Evolutionary conservation across 2,888 invertebrate species (phyloP), one percentile per base, ranked within the genome.

Genomic region (Nomada goodeniana): DNA sequence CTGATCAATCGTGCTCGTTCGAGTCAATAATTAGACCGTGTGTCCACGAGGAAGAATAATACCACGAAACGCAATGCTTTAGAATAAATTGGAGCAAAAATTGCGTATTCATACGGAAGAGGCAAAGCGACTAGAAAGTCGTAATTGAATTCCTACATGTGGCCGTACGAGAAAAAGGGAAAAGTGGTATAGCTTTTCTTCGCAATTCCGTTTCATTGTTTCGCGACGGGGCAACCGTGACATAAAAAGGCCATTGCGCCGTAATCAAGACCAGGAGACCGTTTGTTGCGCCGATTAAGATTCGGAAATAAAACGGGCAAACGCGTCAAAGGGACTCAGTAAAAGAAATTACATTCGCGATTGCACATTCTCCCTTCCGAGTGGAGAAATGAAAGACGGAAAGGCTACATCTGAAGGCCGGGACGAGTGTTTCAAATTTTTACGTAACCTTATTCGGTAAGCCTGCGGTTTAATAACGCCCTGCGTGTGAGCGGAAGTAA

Each of bases 171-270:
- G 64, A 53, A n/a, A 55, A 42, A 23, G 36, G 13, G 15, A 44
- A 61, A 65, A 52, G 61, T 53, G 42, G 70, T 81, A 79, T 70
- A 63, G 18, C 47, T 53, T 20, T 44, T 44, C 53, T 23, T 23
- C 10, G 64, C 50, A 74, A 86, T 86, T 60, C 61, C 59, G 64
- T 68, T 86, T 44, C 61, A 59, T 72, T 29, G 57, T n/a, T 55
- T n/a, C 63, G 59, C 44, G 55, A 44, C 55, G 61, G 69, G 53
- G 36, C 70, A 67, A 64, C 44, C 64, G 36, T 26, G 13, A 10
- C 53, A 13, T 52, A 63, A 71, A 26, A 75, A 71, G 26, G 29
- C 23, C 26, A 60, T 65, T 23, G 50, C 23, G 20, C 36, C 29
- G n/a, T 36, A 64, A 59, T 23, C 59, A 59, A 73, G 23, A 29